Base-by-base conservation (phyloP, 2,797 vertebrate genomes). In the Ptychobarbus kaznakovi region DNA sequence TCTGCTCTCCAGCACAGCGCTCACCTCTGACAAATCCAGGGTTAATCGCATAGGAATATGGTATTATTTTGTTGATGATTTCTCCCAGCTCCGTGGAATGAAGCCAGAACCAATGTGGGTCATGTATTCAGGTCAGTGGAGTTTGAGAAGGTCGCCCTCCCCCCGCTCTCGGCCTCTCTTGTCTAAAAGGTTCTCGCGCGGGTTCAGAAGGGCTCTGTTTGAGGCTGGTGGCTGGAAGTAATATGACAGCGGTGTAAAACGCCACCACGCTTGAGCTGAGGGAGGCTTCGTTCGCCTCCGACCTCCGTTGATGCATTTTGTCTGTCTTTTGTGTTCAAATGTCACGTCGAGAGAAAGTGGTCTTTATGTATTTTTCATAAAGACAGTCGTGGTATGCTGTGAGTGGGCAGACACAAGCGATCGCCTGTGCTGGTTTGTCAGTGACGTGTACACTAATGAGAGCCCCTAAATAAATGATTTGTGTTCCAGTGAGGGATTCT, bases 151-250 rank as follows among this genome's bases (percentile, higher is more conserved):
- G 80, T 56, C 72, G 44, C 49, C 77, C 84, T 63, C 66, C 74
- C 80, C 75, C 77, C 58, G n/a, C 68, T 65, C 73, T 65, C 44
- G 72, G 82, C 78, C 82, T 35, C 75, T 44, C 38, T 51, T 32
- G 35, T 82, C 72, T 65, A 66, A 75, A 75, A 75, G 81, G 53
- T 61, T 58, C 69, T 82, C 18, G 68, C 46, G 18, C 66, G 82
- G 74, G 66, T 79, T 86, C 82, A 66, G 4, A 35, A 86, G 81
- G 56, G 85, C 81, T 88, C 85, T 86, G 85, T 89, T 79, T 89
- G 84, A 88, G 83, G 65, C 82, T 74, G 85, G 70, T 87, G 90
- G 84, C 88, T 88, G 89, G 90, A 90, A 92, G 28, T 89, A 90
- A 90, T 84, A 72, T 68, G 84, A 84, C 80, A 76, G 82, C 22